These are phyloP conservation scores for Coptotermes formosanus DNA, from an alignment of 1,140 invertebrate species.

Conservation along the genomic window DNA sequence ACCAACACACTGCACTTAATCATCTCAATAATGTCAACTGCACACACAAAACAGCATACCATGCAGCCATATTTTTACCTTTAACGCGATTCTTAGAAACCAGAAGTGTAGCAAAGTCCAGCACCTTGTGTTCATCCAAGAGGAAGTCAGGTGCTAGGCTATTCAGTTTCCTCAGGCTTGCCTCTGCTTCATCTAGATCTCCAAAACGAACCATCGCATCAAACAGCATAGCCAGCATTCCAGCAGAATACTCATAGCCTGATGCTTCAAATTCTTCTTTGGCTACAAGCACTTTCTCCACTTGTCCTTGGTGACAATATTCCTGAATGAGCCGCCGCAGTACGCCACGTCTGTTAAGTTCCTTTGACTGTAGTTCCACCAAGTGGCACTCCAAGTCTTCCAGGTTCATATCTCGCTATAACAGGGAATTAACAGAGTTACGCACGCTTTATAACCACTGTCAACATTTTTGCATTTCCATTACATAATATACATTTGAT, in stretches of 20 bases:
- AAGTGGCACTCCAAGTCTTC: slow-evolving; percentile 53
- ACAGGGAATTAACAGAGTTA: slow-evolving; percentile 31
- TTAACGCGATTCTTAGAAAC: slow-evolving; percentile 48
- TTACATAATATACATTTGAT: too few species aligned
- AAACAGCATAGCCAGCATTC: slow-evolving; percentile 56
- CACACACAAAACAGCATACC: too few species aligned
- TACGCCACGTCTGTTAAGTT: slow-evolving; percentile 56
- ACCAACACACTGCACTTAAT: too few species aligned
- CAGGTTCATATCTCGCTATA: slow-evolving; percentile 53
- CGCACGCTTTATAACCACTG: too few species aligned
- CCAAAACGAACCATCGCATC: slow-evolving; percentile 51
- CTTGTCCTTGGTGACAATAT: slow-evolving; percentile 51
- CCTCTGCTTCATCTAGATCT: slow-evolving; percentile 50
- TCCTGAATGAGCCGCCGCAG: slow-evolving; percentile 52
- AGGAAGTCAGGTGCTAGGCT: slow-evolving; percentile 46
- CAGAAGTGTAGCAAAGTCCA: slow-evolving; percentile 54
- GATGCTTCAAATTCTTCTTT: slow-evolving; percentile 48
- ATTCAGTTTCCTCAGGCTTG: slow-evolving; percentile 49
- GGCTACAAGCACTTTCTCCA: slow-evolving; percentile 50
- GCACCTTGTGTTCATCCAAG: slow-evolving; percentile 56
- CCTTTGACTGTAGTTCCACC: slow-evolving; percentile 53
- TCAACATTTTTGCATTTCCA: too few species aligned
- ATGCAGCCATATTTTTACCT: slow-evolving; percentile 39
- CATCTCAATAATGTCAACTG: too few species aligned
- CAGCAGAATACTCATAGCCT: slow-evolving; percentile 50